Base-by-base conservation (phyloP, 2,797 vertebrate genomes). In the Morelia viridis region DNA sequence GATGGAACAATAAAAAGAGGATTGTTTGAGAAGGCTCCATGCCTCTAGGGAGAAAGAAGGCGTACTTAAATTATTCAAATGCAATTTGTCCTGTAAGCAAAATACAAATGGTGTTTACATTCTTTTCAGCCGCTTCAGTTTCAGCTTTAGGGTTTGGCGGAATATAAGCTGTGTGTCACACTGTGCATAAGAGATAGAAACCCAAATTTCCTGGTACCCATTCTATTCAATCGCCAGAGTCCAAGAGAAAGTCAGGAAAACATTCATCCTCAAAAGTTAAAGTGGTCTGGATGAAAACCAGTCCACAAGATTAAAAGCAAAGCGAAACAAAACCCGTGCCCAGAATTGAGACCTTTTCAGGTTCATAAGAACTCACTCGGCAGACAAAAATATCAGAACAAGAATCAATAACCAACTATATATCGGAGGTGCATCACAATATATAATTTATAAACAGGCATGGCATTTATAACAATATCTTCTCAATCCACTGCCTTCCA, bases 21-120 rank as follows among this genome's bases (percentile, higher is more conserved):
- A n/a, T 1, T 56, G 57, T 93, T 93, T 24, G 89, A 91, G 58
- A 65, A 92, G 89, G 46, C 93, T 91, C 53, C 24, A 85, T 1
- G 26, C 90, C 94, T 95, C 94, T 95, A 92, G 83, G 93, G 91
- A 94, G 95, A 94, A 17, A 19, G 17, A 50, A 96, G 53, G 87
- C 90, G 53, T 56, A 13, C 95, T 95, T 96, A 93, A 96, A 95
- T 96, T 96, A 95, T 96, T 96, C 92, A 93, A 53, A 61, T 35
- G 89, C 87, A 65, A 93, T 94, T 96, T 94, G 71, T 96, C 92
- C 94, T 10, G 2, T 87, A 90, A 4, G 57, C 9, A 60, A 85
- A 85, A 6, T 9, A 31, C 24, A 31, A 11, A 0, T 60, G 89
- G 53, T 80, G 58, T 94, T 94, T 35, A 46, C 87, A 53, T 89